A percentile compares a stretch with the other conserved stretches of the same genome.
These are phyloP conservation scores for Acipenser ruthenus DNA, from an alignment of 2,797 vertebrate genomes.

Conservation along the genomic window DNA sequence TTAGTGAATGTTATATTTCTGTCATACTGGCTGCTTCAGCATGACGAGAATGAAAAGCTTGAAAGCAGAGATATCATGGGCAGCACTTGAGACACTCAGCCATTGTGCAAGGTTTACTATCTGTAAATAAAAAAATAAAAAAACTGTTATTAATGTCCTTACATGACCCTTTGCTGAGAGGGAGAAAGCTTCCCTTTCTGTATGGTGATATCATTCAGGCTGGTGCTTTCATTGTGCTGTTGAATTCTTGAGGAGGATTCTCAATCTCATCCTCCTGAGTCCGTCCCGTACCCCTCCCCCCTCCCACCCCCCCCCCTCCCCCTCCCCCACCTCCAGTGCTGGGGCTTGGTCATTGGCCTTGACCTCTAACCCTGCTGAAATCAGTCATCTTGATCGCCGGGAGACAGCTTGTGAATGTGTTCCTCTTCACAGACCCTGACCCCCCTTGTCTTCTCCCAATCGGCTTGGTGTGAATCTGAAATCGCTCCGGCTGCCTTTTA, in stretches of 20 bases:
- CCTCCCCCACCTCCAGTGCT: conserved; percentile 36
- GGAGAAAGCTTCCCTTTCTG: not conserved
- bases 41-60: conserved; percentile 26
- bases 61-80: not conserved
- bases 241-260: conserved; percentile 28
- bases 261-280: not conserved
- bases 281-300: conserved; percentile 33
- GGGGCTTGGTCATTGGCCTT: conserved; percentile 50
- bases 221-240: conserved; percentile 31
- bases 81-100: conserved; percentile 18
- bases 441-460: conserved; percentile 23
- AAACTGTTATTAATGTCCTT: not conserved
- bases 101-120: not conserved
- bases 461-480: conserved; percentile 44
- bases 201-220: conserved; percentile 28
- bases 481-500: conserved; percentile 46
- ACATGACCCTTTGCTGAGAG: not conserved
- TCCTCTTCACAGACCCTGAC: conserved; percentile 14
- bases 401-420: conserved; percentile 51
- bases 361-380: conserved; percentile 65
- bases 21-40: conserved; percentile 13
- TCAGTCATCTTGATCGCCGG: conserved; percentile 69
- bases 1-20: too few species aligned
- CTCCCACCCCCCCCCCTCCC: conserved; percentile 36
- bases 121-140: not conserved